These are phyloP conservation scores for Nemopilema nomurai DNA, from an alignment of 30 jellyfish, hydroid and myxozoan species.

Conservation along the genomic window DNA sequence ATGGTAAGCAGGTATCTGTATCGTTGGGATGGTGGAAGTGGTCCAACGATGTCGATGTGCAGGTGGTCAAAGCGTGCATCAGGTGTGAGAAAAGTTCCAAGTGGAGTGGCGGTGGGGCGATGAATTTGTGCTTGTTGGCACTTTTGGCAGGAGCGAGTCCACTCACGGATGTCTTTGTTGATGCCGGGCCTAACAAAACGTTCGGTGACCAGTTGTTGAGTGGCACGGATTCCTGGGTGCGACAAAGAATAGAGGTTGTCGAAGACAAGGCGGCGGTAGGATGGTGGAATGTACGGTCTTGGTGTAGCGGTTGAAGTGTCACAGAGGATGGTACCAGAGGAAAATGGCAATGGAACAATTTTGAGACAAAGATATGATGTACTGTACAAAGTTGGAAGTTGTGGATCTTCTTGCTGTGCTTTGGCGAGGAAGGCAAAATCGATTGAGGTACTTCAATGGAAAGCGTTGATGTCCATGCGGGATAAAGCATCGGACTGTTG, in stretches of 20 bases:
- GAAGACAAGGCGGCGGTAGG: constrained; percentile 21
- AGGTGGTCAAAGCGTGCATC: constrained; percentile 49
- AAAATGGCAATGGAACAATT: constrained; percentile 9
- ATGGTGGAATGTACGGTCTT: constrained; percentile 22
- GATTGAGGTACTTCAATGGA: background rate
- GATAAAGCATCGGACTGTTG: constrained; percentile 44
- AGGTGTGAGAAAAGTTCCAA: constrained; percentile 37
- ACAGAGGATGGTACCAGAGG: constrained; percentile 34
- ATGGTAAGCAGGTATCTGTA: constrained; percentile 30
- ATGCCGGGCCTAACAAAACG: constrained; percentile 49
- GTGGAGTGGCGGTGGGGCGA: constrained; percentile 36
- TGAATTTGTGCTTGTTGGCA: constrained; percentile 48
- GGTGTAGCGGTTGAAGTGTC: constrained; percentile 58
- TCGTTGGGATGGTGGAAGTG: constrained; percentile 41
- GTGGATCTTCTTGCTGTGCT: constrained; percentile 29
- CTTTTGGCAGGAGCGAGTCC: constrained; percentile 40
- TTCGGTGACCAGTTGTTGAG: constrained; percentile 19
- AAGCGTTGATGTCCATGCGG: constrained; percentile 32
- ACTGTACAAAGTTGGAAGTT: background rate
- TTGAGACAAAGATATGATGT: constrained; percentile 17
- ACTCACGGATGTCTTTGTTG: constrained; percentile 34
- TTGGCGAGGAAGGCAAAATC: constrained; percentile 25
- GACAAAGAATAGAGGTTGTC: constrained; percentile 23
- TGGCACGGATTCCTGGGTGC: constrained; percentile 54
- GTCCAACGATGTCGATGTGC: constrained; percentile 58